Evolutionary conservation across 2,113 vertebrate genomes (phyloP), one percentile per base, ranked within the genome.

Genomic region (Camelus bactrianus): DNA sequence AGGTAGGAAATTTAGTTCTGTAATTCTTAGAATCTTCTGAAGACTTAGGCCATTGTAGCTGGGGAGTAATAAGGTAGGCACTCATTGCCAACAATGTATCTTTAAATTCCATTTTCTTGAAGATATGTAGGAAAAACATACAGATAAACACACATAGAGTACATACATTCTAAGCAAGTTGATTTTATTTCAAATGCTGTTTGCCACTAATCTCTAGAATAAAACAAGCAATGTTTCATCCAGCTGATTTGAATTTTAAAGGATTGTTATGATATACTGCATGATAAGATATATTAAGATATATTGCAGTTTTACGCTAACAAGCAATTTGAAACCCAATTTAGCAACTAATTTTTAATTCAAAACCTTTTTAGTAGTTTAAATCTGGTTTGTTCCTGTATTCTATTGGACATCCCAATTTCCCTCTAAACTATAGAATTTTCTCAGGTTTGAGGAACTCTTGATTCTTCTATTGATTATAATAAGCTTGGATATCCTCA

Each of bases 1-100:
- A 93, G 95, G 56, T 22, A 93, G 56, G n/a, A 82, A 90, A 94
- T 92, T 79, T 72, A 65, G 15, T 92, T 86, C 20, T 89, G 28
- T 72, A 81, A 88, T 95, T 88, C 65, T 50, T 84, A 81, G 42
- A 92, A 11, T 91, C 6, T n/a, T 94, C 26, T 82, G 30, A 92
- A 93, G 20, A 28, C 20, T 76, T 83, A 65, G 6, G 26, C 8
- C 38, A 46, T 26, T 46, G 2, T 20, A 82, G 35, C n/a, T 65
- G 16, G 32, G 28, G 16, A 82, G 22, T 17, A 67, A 28, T 54
- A 86, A 22, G 1, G 3, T 67, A 96, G 80, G 14, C 76, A 58
- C 3, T 7, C 35, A 84, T 46, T 70, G 89, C 3, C 64, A 35
- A 48, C n/a, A 77, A 73, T 9, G 67, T 50, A 16, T 88, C 10